These are phyloP conservation scores for Oryzias dopingdopingensis DNA, from an alignment of 2,797 vertebrate genomes.

Conservation along the genomic window DNA sequence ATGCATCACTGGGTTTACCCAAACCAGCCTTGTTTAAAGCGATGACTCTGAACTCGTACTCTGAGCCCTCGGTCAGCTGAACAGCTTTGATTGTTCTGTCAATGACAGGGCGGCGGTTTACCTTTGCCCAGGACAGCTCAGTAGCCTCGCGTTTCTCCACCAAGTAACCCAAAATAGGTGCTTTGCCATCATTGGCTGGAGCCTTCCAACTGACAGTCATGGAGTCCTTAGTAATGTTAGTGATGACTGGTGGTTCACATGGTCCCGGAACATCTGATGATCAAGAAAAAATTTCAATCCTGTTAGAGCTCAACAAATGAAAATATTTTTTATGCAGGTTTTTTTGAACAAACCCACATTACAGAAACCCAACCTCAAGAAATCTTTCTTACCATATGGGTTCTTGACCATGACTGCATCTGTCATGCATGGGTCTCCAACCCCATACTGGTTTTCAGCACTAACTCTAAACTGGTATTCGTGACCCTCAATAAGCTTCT, in stretches of 20 bases:
- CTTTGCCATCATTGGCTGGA: slow-evolving; percentile 90
- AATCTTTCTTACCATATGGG: slow-evolving; percentile 82
- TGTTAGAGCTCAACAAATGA: too few relatives aligned
- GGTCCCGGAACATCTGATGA: slow-evolving; percentile 91
- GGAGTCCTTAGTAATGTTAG: slow-evolving; percentile 92
- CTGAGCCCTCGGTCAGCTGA: slow-evolving; percentile 91
- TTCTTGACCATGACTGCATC: slow-evolving; percentile 92
- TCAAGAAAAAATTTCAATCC: slow-evolving; percentile 15
- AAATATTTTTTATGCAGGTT: too few relatives aligned
- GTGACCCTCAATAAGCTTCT: slow-evolving; percentile 96
- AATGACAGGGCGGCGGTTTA: slow-evolving; percentile 91
- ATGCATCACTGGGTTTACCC: slow-evolving; percentile 94
- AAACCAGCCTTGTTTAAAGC: slow-evolving; percentile 96
- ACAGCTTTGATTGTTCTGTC: slow-evolving; percentile 93
- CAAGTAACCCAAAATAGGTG: slow-evolving; percentile 92
- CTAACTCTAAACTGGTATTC: slow-evolving; percentile 97
- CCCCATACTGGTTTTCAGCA: slow-evolving; percentile 97
- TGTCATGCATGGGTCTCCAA: slow-evolving; percentile 87
- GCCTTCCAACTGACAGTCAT: slow-evolving; percentile 99
- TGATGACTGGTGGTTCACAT: slow-evolving; percentile 93
- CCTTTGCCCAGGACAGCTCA: slow-evolving; percentile 91
- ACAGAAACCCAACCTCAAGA: neutral
- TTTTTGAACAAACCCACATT: neutral
- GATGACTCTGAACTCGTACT: slow-evolving; percentile 96
- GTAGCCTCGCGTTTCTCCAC: slow-evolving; percentile 95